Base-by-base conservation (phyloP, 1,140 invertebrate genomes). In the Leptopilina boulardi region DNA sequence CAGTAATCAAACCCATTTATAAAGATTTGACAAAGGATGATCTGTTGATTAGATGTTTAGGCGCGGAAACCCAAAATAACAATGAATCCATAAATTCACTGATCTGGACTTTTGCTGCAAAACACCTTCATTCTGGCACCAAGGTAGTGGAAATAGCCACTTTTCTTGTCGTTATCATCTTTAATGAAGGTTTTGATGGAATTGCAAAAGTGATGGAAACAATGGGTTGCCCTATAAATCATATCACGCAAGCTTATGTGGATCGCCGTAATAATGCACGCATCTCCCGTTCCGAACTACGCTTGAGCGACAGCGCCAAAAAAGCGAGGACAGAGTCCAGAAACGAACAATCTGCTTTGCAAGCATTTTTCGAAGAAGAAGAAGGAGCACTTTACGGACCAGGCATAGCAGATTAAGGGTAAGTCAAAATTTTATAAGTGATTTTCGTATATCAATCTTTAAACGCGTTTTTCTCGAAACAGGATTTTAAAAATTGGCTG, bases 31-130 rank as follows among this genome's bases (percentile, higher is more conserved):
- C 51, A 13, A 77, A 75, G 42, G 73, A 82, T 15, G 54, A 76
- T 21, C 70, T 83, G 11, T 56, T 82, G 44, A 56, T 34, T 15
- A 74, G 80, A 41, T 84, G 78, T 70, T 59, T 84, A 51, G 77
- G 80, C 19, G 77, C 70, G 18, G 44, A 74, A 9, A 80, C 73
- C 1, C 73, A 74, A 47, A 78, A 78, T 54, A 78, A 74, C 51
- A 71, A 74, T 66, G 56, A 72, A 56, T 13, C 26, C 21, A 8
- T 73, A 15, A 77, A 77, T 42, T 59, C 54, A 3, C 23, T 51
- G 23, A 51, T 73, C 19, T 73, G 72, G 72, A 73, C 41, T 51
- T 51, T 73, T 19, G 72, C 26, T 26, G 3, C 38, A 9, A 73
- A 73, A 73, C 44, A 73, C 21, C n/a, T 73, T 21, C 44, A 51